Conservation (phyloP, 2,888 invertebrate genomes). For the Gymnocheta viridis region DNA sequence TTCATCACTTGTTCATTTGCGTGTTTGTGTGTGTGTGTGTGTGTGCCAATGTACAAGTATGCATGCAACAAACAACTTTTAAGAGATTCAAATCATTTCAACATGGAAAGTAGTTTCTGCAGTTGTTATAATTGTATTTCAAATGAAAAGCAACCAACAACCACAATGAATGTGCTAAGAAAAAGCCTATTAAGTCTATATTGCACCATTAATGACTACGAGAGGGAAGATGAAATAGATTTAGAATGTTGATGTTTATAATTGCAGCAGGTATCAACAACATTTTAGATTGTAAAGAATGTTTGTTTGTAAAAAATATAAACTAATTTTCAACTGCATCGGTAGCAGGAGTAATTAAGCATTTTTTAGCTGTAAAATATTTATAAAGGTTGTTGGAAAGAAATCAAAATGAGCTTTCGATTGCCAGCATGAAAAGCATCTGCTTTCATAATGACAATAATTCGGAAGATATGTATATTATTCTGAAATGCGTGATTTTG, state of each 20-base stretch:
- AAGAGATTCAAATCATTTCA: constrained; percentile 61
- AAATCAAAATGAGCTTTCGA: neutral
- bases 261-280: constrained; percentile 53
- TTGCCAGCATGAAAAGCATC: neutral
- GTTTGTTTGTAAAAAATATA: too few species aligned
- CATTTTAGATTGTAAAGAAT: constrained; percentile 21
- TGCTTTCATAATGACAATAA: neutral
- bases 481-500: neutral
- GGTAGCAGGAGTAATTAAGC: neutral
- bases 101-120: constrained; percentile 58
- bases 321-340: neutral
- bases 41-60: neutral
- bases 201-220: constrained; percentile 52
- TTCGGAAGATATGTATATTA: neutral
- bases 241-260: constrained; percentile 50
- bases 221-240: constrained; percentile 40
- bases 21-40: neutral
- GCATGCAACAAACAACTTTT: constrained; percentile 36
- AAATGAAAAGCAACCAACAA: constrained; percentile 36
- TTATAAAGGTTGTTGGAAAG: too few species aligned
- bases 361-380: neutral
- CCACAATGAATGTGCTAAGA: constrained; percentile 56
- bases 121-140: constrained; percentile 23
- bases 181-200: constrained; percentile 57
- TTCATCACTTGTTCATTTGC: constrained; percentile 77